Conservation (phyloP, 2,888 invertebrate genomes). For the Taphrorychus bicolor region DNA sequence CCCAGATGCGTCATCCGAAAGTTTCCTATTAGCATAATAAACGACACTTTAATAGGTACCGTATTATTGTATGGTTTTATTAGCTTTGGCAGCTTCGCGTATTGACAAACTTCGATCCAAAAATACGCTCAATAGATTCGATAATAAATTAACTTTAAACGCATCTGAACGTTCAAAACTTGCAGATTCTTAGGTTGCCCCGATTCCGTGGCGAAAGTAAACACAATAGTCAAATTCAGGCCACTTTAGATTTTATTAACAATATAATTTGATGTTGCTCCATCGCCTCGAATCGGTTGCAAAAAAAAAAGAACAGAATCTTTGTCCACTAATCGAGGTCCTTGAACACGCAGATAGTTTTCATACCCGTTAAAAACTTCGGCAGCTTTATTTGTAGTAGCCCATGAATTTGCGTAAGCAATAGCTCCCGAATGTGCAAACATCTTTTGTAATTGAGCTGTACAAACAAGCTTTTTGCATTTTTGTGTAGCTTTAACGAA, state of each 20-base stretch:
- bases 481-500: conserved; percentile 10
- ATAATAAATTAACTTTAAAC: background rate
- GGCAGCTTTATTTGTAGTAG: background rate
- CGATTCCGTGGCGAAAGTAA: background rate
- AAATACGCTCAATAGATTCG: background rate
- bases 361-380: background rate
- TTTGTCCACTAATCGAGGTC: background rate
- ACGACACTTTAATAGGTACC: background rate
- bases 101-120: background rate
- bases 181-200: background rate
- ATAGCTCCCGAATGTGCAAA: conserved; percentile 14
- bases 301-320: background rate
- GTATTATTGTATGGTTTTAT: background rate
- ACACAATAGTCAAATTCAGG: too few relatives aligned
- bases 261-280: background rate
- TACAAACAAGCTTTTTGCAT: conserved; percentile 25
- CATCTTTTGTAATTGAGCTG: conserved; percentile 27
- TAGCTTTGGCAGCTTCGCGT: background rate
- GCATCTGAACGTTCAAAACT: background rate
- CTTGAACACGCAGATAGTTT: background rate
- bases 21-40: background rate
- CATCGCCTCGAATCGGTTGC: background rate
- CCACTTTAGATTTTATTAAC: background rate
- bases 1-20: background rate
- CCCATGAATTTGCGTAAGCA: background rate